These are phyloP conservation scores for Sigmodon hispidus DNA, from an alignment of 2,113 vertebrate species.

Conservation along the genomic window DNA sequence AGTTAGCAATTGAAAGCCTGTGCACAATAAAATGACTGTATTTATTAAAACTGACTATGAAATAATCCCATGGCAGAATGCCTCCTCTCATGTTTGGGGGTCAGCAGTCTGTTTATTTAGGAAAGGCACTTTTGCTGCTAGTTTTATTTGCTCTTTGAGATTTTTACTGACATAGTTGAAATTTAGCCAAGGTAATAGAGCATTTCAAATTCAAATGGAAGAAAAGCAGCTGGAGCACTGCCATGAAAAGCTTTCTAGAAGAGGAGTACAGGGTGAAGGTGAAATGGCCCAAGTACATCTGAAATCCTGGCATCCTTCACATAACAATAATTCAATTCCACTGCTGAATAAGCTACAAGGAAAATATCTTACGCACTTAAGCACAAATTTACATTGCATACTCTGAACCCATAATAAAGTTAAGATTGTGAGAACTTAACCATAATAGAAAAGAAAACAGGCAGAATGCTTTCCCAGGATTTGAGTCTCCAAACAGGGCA, in stretches of 20 bases:
- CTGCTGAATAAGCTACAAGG: conserved; percentile 58
- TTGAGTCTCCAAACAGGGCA: not conserved
- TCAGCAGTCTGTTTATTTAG: conserved; percentile 81
- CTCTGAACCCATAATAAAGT: not conserved
- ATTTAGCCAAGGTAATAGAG: conserved; percentile 84
- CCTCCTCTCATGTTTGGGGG: conserved; percentile 75
- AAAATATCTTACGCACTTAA: conserved; percentile 60
- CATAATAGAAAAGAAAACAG: not conserved
- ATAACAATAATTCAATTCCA: conserved; percentile 64
- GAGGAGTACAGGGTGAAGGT: conserved; percentile 69
- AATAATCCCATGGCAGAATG: conserved; percentile 67
- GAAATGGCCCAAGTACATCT: conserved; percentile 65
- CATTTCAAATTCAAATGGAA: conserved; percentile 85
- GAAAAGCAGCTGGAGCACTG: conserved; percentile 81
- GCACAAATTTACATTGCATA: not conserved
- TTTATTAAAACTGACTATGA: conserved; percentile 75
- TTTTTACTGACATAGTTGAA: conserved; percentile 87
- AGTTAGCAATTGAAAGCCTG: conserved; percentile 53
- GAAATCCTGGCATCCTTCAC: conserved; percentile 63
- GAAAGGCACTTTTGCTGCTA: conserved; percentile 82
- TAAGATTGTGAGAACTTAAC: not conserved
- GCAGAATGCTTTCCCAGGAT: not conserved
- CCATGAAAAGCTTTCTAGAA: conserved; percentile 82
- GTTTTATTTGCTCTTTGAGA: conserved; percentile 82
- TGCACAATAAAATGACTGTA: conserved; percentile 65